Evolutionary conservation across 2,113 vertebrate genomes (phyloP).

Genomic region (Podocnemis expansa): DNA sequence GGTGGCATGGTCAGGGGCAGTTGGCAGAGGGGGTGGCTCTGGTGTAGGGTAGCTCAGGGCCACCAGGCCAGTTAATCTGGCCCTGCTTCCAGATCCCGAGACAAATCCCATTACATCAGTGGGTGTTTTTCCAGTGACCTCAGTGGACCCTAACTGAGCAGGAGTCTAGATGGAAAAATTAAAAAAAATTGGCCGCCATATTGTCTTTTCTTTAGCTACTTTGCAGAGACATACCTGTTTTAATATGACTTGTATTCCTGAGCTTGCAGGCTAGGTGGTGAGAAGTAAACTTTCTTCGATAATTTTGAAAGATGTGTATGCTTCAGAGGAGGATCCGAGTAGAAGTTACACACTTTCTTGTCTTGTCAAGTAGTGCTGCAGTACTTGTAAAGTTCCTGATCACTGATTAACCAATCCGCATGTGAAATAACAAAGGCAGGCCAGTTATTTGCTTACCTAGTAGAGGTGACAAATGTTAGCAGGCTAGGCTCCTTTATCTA

Average conservation of each 20-base stretch:
- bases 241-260: neutral
- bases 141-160: neutral
- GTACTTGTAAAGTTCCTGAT: neutral
- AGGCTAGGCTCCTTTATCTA: neutral
- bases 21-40: too few relatives aligned
- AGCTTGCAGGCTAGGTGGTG: neutral
- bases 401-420: neutral
- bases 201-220: neutral
- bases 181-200: neutral
- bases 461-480: neutral
- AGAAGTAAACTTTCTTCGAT: neutral
- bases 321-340: neutral
- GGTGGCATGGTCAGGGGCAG: too few relatives aligned
- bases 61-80: too few relatives aligned
- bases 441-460: neutral
- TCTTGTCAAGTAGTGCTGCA: accelerated
- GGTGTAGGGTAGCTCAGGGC: too few relatives aligned
- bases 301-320: neutral
- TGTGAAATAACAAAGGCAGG: neutral
- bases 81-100: neutral
- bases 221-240: neutral
- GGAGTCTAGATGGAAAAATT: neutral
- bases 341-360: neutral
- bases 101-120: neutral
- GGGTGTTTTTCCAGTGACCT: neutral